phyloP scores from a whole-genome alignment of 2,888 invertebrate species.

The Carpatolechia fugitivella region DNA sequence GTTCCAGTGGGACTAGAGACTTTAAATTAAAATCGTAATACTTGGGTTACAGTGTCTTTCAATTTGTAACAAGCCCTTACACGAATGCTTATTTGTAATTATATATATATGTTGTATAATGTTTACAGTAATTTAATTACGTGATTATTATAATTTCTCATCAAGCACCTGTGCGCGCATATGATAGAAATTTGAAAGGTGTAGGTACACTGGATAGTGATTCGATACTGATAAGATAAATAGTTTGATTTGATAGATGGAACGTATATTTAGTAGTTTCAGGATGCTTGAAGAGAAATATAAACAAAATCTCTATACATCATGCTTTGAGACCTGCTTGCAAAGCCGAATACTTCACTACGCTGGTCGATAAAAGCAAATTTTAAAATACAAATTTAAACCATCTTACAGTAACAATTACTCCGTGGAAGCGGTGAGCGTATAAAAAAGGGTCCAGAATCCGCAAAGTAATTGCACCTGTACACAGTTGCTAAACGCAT shows the following conservation, averaged over 20 bases:
- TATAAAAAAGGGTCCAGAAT: conserved; percentile 73
- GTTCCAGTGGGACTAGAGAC: conserved; percentile 84
- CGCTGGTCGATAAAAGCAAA: conserved; percentile 68
- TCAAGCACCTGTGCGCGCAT: conserved; percentile 61
- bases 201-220: conserved; percentile 10
- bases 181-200: conserved; percentile 27
- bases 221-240: conserved; percentile 16
- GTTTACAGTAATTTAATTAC: conserved; percentile 80
- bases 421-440: conserved; percentile 76
- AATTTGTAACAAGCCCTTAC: conserved; percentile 81
- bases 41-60: conserved; percentile 82
- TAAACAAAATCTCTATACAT: conserved; percentile 76
- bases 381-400: conserved; percentile 68
- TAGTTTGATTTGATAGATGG: conserved; percentile 22
- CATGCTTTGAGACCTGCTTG: conserved; percentile 70
- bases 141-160: conserved; percentile 72
- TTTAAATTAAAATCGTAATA: conserved; percentile 81
- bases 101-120: conserved; percentile 72
- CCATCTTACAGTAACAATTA: conserved; percentile 67
- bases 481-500: conserved; percentile 65
- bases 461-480: conserved; percentile 75
- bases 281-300: conserved; percentile 74
- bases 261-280: conserved; percentile 30
- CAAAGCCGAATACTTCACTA: conserved; percentile 65
- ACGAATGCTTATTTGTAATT: conserved; percentile 80